phyloP scores from a whole-genome alignment of 35 echinoderm and acorn worm species.

The Lytechinus variegatus region DNA sequence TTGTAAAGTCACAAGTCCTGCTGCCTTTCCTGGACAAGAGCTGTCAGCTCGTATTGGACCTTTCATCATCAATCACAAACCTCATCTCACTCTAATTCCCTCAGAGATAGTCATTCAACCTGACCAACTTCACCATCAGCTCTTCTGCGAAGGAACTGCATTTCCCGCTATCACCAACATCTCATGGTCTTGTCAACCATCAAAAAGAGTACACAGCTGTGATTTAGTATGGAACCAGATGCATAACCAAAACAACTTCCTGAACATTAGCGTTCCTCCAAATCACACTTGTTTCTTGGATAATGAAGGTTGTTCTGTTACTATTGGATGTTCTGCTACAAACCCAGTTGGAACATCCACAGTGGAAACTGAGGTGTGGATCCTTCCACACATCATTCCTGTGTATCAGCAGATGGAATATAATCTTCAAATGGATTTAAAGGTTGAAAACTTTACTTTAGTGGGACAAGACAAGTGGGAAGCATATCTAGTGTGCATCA shows the following conservation, averaged over 20 bases:
- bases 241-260: background rate
- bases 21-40: background rate
- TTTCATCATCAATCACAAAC: background rate
- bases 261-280: background rate
- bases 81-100: background rate
- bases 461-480: background rate
- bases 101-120: background rate
- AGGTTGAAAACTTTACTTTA: background rate
- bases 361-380: background rate
- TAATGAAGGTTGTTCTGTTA: background rate
- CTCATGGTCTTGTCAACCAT: background rate
- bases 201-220: background rate
- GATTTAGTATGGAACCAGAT: background rate
- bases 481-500: background rate
- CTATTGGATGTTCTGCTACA: background rate
- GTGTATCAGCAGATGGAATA: background rate
- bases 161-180: background rate
- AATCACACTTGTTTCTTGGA: background rate
- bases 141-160: background rate
- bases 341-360: background rate
- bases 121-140: background rate
- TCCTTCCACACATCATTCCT: background rate
- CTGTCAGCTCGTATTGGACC: background rate
- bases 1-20: slow-evolving; percentile 15
- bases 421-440: background rate